A percentile compares a stretch with the other conserved stretches of the same genome.
Conservation (phyloP, 2,888 invertebrate genomes). For the Tridacna gigas region DNA sequence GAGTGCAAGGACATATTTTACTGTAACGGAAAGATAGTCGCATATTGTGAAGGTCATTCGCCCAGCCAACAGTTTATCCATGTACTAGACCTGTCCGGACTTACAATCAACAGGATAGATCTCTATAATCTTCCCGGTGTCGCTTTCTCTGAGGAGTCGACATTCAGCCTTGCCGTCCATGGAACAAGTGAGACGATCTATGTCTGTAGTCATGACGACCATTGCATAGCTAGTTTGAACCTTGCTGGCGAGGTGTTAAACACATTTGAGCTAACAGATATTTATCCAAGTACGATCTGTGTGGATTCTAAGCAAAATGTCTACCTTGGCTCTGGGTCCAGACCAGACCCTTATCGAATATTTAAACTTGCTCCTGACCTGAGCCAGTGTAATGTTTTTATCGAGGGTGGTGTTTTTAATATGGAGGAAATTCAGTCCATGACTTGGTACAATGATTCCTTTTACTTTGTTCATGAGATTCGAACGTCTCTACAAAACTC, state of each 20-base stretch:
- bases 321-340: neutral
- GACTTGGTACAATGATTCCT: neutral
- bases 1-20: neutral
- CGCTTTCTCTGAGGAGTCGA: neutral
- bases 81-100: neutral
- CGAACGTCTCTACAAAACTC: neutral
- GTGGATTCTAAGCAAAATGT: neutral
- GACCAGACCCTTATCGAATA: neutral
- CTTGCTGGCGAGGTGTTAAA: neutral
- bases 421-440: neutral
- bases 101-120: neutral
- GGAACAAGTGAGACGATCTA: neutral
- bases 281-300: conserved; percentile 1
- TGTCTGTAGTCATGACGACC: neutral
- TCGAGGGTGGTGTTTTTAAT: neutral
- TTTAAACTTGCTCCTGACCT: neutral
- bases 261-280: neutral
- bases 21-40: neutral
- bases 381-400: neutral
- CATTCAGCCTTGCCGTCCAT: neutral
- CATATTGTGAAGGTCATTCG: neutral
- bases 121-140: neutral
- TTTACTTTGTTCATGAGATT: conserved; percentile 1
- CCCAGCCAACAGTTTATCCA: neutral
- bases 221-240: neutral